Base-by-base conservation (phyloP, 1,140 invertebrate genomes). In the Steinernema feltiae region DNA sequence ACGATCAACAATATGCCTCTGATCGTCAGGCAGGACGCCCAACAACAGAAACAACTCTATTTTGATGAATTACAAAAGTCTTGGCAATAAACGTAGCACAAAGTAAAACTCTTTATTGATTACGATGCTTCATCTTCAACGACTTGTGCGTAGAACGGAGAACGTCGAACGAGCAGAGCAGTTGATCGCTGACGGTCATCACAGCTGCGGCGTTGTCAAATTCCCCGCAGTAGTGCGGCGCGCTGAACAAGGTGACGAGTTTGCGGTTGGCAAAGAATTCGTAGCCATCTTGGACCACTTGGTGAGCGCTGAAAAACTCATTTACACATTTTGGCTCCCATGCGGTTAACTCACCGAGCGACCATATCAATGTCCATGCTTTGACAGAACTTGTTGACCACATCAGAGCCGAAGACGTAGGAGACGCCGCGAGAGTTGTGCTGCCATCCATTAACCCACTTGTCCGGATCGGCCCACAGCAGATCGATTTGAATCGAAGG, bases 281-380 rank as follows among this genome's bases (percentile, higher is more conserved):
- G 87, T 97, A 97, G 2, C 95, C 95, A 88, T 97, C 95, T 88
- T 97, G 94, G 12, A 97, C 94, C 30, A 97, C 94, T 87, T 78
- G 76, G 72, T 79, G 76, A 2, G 76, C 76, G 18, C 53, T 63
- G 24, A 27, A 63, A 27, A 63, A 17, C 18, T 41, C 18, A 41
- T 41, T 41, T 7, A 18, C 35, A 18, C 18, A 7, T 7, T 41
- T 41, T 41, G n/a, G n/a, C n/a, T 41, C 18, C 35, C 7, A 41
- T 7, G 35, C 35, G 7, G 7, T 18, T 7, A 41, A 41, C 35
- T 7, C 18, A 63, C 53, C 76, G n/a, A 32, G 53, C 48, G 24
- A 78, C 32, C 3, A 78, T 53, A 35, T 78, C 76, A 29, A 78
- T 48, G 27, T 31, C 74, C 27, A 46, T 32, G 21, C 21, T 76